Percentiles rank a stretch among this genome's conserved stretches.
These are phyloP conservation scores for Drosophila prosaltans DNA, from an alignment of 1,140 invertebrate species.

Conservation along the genomic window DNA sequence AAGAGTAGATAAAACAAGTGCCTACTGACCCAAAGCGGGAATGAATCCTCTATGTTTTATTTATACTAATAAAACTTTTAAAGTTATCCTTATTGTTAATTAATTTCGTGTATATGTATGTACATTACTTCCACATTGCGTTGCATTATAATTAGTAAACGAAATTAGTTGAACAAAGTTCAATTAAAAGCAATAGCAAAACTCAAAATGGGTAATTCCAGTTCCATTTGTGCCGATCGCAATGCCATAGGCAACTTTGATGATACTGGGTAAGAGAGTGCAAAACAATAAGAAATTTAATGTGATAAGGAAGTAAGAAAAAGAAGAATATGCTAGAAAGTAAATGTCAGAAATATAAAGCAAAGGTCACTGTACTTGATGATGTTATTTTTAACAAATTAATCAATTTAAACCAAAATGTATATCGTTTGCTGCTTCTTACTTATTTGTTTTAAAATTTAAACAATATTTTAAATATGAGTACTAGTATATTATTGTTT, in stretches of 20 bases:
- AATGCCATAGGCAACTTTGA: conserved; percentile 67
- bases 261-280: conserved; percentile 70
- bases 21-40: not conserved
- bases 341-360: not conserved
- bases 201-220: conserved; percentile 75
- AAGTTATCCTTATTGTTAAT: not conserved
- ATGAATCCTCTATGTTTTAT: not conserved
- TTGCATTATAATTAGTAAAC: not conserved
- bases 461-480: too few relatives aligned
- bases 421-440: too few relatives aligned
- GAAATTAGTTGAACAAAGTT: conserved; percentile 7
- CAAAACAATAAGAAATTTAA: not conserved
- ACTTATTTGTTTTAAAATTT: too few relatives aligned
- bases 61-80: not conserved
- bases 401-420: too few relatives aligned
- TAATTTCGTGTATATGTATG: conserved; percentile 1
- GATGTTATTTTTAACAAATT: too few relatives aligned
- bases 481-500: too few relatives aligned
- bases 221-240: conserved; percentile 75
- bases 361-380: too few relatives aligned
- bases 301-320: not conserved
- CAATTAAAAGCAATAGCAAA: conserved; percentile 1
- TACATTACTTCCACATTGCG: conserved; percentile 1
- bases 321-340: not conserved
- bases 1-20: conserved; percentile 31